phyloP scores from a whole-genome alignment of 2,888 invertebrate genomes.

The Scaptomyza caliginosa region DNA sequence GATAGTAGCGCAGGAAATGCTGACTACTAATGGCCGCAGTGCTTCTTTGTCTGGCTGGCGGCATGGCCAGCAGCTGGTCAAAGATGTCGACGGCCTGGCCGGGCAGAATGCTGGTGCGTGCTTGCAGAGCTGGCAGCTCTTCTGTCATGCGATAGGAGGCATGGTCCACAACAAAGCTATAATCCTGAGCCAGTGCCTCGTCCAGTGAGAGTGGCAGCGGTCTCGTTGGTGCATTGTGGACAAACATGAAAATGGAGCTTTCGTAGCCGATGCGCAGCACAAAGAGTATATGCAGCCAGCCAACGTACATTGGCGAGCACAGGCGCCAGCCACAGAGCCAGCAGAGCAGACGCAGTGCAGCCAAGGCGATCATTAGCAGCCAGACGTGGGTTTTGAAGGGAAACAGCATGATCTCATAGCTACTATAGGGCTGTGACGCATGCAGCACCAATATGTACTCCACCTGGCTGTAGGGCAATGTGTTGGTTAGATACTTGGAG shows the following conservation, averaged over 20 bases:
- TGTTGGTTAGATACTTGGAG: constrained; percentile 31
- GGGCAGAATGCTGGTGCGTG: constrained; percentile 12
- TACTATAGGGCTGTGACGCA: constrained; percentile 27
- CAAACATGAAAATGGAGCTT: constrained; percentile 58
- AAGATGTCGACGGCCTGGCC: constrained; percentile 55
- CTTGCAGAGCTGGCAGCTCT: constrained; percentile 20
- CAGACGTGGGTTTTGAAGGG: constrained; percentile 47
- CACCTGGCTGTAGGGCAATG: constrained; percentile 50
- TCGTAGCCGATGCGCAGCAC: constrained; percentile 65
- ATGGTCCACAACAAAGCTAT: constrained; percentile 57
- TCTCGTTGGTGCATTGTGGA: constrained; percentile 59
- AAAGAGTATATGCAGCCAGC: constrained; percentile 44
- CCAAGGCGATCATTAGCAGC: constrained; percentile 34
- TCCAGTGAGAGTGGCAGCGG: constrained; percentile 52
- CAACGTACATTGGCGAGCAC: constrained; percentile 6
- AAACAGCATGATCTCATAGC: constrained; percentile 64
- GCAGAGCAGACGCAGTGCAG: constrained; percentile 5
- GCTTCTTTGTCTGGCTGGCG: not conserved
- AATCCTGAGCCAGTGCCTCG: constrained; percentile 33
- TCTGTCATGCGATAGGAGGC: constrained; percentile 49
- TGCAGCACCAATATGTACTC: constrained; percentile 48
- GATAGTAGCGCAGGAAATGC: constrained; percentile 41
- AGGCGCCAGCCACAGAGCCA: not conserved
- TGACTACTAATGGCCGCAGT: constrained; percentile 38
- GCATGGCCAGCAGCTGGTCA: constrained; percentile 27